Evolutionary conservation across 2,888 invertebrate genomes (phyloP).

Genomic region (Mythimna loreyi): DNA sequence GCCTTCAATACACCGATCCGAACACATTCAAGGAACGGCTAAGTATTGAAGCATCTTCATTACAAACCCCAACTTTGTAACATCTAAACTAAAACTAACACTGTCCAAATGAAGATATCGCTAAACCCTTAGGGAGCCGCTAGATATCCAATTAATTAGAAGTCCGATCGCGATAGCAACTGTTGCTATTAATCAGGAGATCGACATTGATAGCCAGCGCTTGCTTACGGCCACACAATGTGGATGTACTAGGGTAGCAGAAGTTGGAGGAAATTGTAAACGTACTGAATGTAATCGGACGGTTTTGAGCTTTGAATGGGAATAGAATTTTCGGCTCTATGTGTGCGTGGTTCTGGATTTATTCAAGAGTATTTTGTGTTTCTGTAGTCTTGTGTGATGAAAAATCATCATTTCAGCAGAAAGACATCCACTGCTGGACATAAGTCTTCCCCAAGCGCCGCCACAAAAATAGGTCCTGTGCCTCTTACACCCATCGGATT

Average conservation of each 20-base stretch:
- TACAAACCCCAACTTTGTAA: conserved; percentile 14
- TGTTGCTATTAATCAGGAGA: conserved; percentile 83
- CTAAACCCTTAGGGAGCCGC: conserved; percentile 67
- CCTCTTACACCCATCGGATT: too few species aligned
- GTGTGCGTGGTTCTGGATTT: neutral
- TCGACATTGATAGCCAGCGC: conserved; percentile 76
- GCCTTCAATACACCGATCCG: too few species aligned
- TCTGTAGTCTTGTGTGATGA: too few species aligned
- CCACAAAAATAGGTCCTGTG: too few species aligned
- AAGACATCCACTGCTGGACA: too few species aligned
- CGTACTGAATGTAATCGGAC: conserved; percentile 4
- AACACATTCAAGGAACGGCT: neutral
- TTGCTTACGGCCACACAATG: conserved; percentile 66
- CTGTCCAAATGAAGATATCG: conserved; percentile 64
- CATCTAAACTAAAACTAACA: conserved; percentile 48
- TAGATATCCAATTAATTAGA: conserved; percentile 84
- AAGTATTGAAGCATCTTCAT: conserved; percentile 6
- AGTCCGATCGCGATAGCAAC: conserved; percentile 78
- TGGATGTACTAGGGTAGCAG: conserved; percentile 44
- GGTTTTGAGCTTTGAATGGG: neutral
- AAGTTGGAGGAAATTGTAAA: neutral
- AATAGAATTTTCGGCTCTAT: neutral
- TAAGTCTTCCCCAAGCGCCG: too few species aligned
- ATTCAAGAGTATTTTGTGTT: neutral
- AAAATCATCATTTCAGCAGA: neutral